Evolutionary conservation across 2,797 vertebrate genomes (phyloP).

Genomic region (Loris lydekkerianus): DNA sequence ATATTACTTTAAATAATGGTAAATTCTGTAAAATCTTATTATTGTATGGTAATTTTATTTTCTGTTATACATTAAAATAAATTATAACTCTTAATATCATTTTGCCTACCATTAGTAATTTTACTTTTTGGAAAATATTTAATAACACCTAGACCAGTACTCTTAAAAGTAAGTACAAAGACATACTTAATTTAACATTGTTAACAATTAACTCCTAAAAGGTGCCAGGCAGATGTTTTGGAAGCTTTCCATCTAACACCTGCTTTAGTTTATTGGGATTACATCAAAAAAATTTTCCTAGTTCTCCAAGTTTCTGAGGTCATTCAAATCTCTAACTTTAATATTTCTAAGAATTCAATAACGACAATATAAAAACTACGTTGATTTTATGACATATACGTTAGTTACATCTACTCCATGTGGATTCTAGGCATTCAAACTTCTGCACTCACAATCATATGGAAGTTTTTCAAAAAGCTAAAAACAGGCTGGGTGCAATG

Average conservation of each 20-base stretch:
- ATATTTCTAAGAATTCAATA: neutral
- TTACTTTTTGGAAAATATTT: constrained; percentile 36
- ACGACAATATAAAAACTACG: neutral
- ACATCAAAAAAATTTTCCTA: neutral
- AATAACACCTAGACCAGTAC: neutral
- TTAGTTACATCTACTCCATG: neutral
- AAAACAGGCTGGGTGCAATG: too few species aligned
- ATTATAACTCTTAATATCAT: neutral
- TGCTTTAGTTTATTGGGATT: neutral
- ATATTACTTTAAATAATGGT: neutral
- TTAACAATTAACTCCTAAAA: neutral
- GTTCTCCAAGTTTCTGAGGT: neutral
- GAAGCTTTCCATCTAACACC: neutral
- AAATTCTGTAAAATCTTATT: neutral
- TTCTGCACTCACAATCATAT: too few species aligned
- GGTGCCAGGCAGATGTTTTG: neutral
- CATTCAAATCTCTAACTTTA: neutral
- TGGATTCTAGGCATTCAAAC: neutral
- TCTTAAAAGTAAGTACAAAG: constrained; percentile 12
- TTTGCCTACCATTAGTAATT: neutral
- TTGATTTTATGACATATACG: neutral
- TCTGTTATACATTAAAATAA: neutral
- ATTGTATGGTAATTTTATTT: neutral
- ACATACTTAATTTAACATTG: neutral
- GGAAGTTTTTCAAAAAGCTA: too few species aligned